Base-by-base conservation (phyloP, 2,888 invertebrate species). In the Drosophila peninsularis region DNA sequence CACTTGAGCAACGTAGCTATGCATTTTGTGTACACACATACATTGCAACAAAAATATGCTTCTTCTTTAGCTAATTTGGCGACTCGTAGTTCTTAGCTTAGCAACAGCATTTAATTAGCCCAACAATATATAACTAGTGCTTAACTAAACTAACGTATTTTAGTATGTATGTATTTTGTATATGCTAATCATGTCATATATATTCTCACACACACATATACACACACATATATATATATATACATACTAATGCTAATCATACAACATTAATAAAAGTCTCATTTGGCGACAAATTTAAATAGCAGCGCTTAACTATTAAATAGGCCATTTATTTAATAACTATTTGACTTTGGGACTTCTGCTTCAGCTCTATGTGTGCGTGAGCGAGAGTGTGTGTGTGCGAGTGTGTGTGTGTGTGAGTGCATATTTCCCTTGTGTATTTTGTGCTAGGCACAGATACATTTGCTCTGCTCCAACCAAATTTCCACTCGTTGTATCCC, bases 71-170 rank as follows among this genome's bases (percentile, higher is more conserved):
- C 62, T 62, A 53, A 44, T 62, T 62, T 62, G 44, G 54, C 55
- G 72, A 68, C 60, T 64, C 42, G 74, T 74, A 74, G 73, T 63
- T 54, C 63, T 53, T 75, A 71, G 75, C 75, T 60, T 75, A 75
- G 62, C 63, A 70, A 55, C 45, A 73, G 72, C 72, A 67, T 72
- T 68, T 49, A 67, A 57, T 60, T 71, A 71, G 67, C 45, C 39
- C 54, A 54, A 73, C 55, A 30, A 72, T 58, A 53, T 60, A 49
- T 42, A 45, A 36, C 39, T 54, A 62, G 27, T 52, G 63, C 63
- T 52, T 62, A 64, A 45, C 53, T 44, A 69, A 54, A 52, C 44
- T 44, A 41, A 37, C 24, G 49, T 66, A 66, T 53, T 65, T 65
- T 58, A 58, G 58, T 65, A 58, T 68, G 47, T 49, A 61, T 61